A percentile compares a stretch with the other conserved stretches of the same genome.
Evolutionary conservation across 2,797 vertebrate species (phyloP).

Genomic region (Hylomyscus alleni): DNA sequence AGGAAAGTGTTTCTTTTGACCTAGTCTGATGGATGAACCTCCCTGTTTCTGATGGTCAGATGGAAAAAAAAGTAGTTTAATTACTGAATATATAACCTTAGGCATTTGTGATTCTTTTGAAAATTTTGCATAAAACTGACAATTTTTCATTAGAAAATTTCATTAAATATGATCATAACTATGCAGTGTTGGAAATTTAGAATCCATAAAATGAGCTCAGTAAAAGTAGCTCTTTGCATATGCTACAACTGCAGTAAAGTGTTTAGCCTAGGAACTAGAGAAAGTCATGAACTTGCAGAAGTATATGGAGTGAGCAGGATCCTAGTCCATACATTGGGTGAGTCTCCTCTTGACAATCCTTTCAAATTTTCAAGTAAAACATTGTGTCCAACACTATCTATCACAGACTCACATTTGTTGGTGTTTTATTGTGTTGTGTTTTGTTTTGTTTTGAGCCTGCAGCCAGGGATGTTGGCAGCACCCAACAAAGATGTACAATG

Average conservation of each 20-base stretch:
- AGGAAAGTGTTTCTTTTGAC: background rate
- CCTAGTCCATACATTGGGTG: background rate
- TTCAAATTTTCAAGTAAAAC: background rate
- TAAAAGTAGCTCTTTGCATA: background rate
- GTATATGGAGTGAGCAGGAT: rapidly evolving
- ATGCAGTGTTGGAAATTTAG: slow-evolving; percentile 25
- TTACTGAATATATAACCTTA: slow-evolving; percentile 20
- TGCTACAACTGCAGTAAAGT: background rate
- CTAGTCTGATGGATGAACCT: background rate
- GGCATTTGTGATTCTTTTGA: background rate
- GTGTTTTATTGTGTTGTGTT: background rate
- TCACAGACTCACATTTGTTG: background rate
- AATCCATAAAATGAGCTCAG: background rate
- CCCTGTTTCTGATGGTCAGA: background rate
- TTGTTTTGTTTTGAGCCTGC: background rate
- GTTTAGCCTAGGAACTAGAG: background rate
- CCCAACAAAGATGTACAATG: background rate
- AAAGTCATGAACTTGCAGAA: background rate
- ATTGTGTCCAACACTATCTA: background rate
- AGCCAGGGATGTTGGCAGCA: background rate
- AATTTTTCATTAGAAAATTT: slow-evolving; percentile 11
- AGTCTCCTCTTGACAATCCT: background rate
- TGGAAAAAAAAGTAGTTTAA: slow-evolving; percentile 16
- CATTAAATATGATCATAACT: background rate
- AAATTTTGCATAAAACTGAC: background rate